These are phyloP conservation scores for Erebia aethiops DNA, from an alignment of 2,888 invertebrate genomes.

Conservation along the genomic window DNA sequence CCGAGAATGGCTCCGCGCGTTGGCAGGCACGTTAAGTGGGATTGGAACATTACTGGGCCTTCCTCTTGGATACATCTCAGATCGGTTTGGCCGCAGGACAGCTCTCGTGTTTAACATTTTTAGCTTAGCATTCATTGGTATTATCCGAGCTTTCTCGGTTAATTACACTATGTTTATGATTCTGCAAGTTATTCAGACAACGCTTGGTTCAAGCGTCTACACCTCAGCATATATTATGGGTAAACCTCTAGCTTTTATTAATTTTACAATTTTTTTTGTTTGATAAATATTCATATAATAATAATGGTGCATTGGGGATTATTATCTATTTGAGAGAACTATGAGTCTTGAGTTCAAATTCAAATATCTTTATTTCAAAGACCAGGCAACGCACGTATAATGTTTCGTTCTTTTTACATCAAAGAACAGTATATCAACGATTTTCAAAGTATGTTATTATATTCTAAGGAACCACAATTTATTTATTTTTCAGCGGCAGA, in stretches of 20 bases:
- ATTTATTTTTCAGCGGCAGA: constrained; percentile 75
- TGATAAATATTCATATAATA: no score
- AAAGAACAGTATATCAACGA: no score
- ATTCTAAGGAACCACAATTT: not conserved
- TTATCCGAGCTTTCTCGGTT: constrained; percentile 7
- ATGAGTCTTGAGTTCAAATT: no score
- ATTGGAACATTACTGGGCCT: constrained; percentile 8
- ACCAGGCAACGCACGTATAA: no score
- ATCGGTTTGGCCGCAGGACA: constrained; percentile 7
- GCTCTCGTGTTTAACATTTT: constrained; percentile 10
- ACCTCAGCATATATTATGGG: constrained; percentile 8
- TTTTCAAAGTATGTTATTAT: not conserved
- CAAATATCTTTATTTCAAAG: no score
- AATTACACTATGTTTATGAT: constrained; percentile 16
- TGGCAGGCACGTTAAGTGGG: not conserved
- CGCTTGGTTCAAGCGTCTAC: constrained; percentile 7
- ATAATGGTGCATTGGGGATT: no score
- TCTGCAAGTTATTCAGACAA: constrained; percentile 7
- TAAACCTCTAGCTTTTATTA: not conserved
- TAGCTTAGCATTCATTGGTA: not conserved
- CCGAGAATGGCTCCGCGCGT: no score
- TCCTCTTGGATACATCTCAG: constrained; percentile 18
- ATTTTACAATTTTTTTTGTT: no score
- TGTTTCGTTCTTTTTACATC: no score
- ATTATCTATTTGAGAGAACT: no score